A percentile compares a stretch with the other conserved stretches of the same genome.
These are phyloP conservation scores for Falco naumanni DNA, from an alignment of 2,797 vertebrate species.

Conservation along the genomic window DNA sequence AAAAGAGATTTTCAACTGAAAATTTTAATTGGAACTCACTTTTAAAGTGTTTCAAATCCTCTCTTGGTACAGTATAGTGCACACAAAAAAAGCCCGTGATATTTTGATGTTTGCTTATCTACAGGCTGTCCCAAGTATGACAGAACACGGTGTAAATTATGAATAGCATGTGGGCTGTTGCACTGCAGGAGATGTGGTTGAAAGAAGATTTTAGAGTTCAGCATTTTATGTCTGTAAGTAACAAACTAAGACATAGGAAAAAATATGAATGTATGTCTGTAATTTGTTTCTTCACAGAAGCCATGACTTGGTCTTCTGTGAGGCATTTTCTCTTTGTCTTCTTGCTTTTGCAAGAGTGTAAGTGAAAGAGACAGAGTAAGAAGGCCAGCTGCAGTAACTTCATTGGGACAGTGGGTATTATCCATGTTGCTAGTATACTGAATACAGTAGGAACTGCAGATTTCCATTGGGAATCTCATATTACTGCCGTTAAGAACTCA, in stretches of 20 bases:
- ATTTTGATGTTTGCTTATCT: slow-evolving; percentile 50
- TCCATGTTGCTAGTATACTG: not conserved
- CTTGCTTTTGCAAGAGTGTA: not conserved
- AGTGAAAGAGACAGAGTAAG: not conserved
- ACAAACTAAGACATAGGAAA: not conserved
- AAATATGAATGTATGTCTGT: not conserved
- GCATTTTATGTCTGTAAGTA: slow-evolving; percentile 1
- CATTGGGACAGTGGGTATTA: not conserved
- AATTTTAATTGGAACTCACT: slow-evolving; percentile 31
- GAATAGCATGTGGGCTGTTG: slow-evolving; percentile 1
- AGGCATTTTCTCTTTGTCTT: not conserved
- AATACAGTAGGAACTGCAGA: not conserved
- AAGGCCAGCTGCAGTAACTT: not conserved
- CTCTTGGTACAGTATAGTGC: not conserved
- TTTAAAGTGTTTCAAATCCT: slow-evolving; percentile 22
- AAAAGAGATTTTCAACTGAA: slow-evolving; percentile 20
- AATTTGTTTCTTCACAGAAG: not conserved
- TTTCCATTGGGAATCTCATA: not conserved
- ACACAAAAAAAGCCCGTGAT: not conserved
- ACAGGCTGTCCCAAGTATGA: not conserved
- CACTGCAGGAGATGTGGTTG: not conserved
- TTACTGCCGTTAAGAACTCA: not conserved
- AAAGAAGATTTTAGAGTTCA: slow-evolving; percentile 15
- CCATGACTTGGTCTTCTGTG: not conserved
- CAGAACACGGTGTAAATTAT: slow-evolving; percentile 40